Percentiles rank a stretch among this genome's conserved stretches.
Evolutionary conservation across 2,888 invertebrate species (phyloP).

Genomic region (Tineola bisselliella): DNA sequence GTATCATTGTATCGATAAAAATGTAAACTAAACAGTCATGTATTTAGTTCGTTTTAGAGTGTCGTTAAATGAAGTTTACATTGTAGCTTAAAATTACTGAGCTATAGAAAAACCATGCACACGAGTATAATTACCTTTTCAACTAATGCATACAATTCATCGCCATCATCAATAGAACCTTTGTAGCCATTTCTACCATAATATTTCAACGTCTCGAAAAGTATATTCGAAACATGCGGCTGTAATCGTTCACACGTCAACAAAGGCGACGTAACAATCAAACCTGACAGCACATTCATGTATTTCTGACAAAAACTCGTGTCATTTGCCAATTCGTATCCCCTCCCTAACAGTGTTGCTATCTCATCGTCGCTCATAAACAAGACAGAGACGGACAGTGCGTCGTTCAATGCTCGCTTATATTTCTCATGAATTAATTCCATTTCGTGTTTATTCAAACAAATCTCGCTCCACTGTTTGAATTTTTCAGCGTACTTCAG

Average conservation of each 20-base stretch:
- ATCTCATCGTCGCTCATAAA: slow-evolving; percentile 21
- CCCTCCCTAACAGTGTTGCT: slow-evolving; percentile 21
- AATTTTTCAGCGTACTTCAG: slow-evolving; percentile 11
- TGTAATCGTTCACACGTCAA: slow-evolving; percentile 22
- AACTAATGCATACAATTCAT: neutral
- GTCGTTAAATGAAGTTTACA: no score
- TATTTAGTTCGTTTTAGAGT: no score
- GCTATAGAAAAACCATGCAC: no score
- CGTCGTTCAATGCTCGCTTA: slow-evolving; percentile 24
- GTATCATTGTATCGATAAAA: no score
- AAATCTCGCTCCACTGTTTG: slow-evolving; percentile 11
- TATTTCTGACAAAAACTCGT: slow-evolving; percentile 24
- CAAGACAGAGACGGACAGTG: slow-evolving; percentile 26
- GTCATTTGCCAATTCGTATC: slow-evolving; percentile 18
- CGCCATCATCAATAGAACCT: neutral
- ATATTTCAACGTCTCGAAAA: slow-evolving; percentile 28
- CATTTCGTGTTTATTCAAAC: slow-evolving; percentile 9
- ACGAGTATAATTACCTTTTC: neutral
- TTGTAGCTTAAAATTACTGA: no score
- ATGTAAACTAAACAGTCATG: no score
- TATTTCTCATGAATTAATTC: slow-evolving; percentile 15
- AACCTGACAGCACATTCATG: slow-evolving; percentile 24
- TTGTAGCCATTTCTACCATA: slow-evolving; percentile 21
- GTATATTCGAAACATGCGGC: slow-evolving; percentile 19
- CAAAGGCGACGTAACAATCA: slow-evolving; percentile 22